Base-by-base conservation (phyloP, 2,113 vertebrate genomes). In the Hystrix cristata region DNA sequence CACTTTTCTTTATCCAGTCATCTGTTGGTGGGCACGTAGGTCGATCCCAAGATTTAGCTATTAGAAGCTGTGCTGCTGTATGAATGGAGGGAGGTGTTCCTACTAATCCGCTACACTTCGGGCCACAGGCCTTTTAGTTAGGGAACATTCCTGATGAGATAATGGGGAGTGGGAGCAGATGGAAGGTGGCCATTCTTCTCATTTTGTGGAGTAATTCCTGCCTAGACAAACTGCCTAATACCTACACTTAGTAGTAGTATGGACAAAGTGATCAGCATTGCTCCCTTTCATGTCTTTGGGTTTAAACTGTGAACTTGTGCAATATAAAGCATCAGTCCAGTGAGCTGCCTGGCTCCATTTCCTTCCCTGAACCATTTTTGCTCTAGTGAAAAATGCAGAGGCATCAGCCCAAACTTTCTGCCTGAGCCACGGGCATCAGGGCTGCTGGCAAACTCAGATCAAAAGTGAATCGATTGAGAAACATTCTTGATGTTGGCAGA, bases 121-220 rank as follows among this genome's bases (percentile, higher is more conserved):
- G 46, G 19, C 0, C 79, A 51, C 12, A 60, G 10, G 4, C 31
- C 11, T 25, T 18, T 92, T 71, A 29, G 4, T 78, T 29, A 46
- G 1, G 12, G 16, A 74, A 57, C 2, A 21, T 85, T 46, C 16
- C 13, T 34, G 46, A 74, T 38, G 3, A 80, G 29, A 55, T 27
- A 21, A 62, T 34, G 53, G n/a, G 7, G 8, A 38, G 0, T 7
- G 6, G 4, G 3, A 23, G 2, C 18, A 18, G 48, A 1, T 55
- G 4, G 15, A 11, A 27, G 0, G 0, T n/a, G 12, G 78, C 3
- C 48, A 71, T 51, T 43, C 6, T 95, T 48, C 3, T 87, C n/a
- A 51, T 55, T 72, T 95, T 25, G 48, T n/a, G 64, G 51, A 80
- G 12, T 9, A 23, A 31, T 7, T 38, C 38, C 15, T 48, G 10